Evolutionary conservation across 2,797 vertebrate species (phyloP).

Genomic region (Lacerta bilineata): DNA sequence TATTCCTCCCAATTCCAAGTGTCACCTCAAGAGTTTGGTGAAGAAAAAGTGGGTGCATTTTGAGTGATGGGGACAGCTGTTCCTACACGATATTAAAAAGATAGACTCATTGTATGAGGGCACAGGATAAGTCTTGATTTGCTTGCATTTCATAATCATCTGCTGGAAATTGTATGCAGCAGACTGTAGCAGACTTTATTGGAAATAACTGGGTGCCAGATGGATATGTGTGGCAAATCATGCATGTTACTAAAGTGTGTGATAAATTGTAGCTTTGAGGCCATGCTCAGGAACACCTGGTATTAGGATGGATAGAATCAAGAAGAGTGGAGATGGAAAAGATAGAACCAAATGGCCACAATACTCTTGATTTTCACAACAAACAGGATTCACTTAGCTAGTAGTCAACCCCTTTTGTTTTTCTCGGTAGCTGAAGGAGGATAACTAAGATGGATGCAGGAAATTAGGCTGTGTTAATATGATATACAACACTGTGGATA

Average conservation of each 20-base stretch:
- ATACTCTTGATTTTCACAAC: neutral
- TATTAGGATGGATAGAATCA: constrained; percentile 26
- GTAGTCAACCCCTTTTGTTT: neutral
- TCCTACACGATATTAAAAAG: constrained; percentile 19
- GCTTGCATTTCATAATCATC: constrained; percentile 65
- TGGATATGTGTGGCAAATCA: constrained; percentile 38
- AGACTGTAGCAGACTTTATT: constrained; percentile 60
- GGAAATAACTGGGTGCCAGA: constrained; percentile 26
- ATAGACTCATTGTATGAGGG: constrained; percentile 52
- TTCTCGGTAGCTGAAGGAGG: neutral
- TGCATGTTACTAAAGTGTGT: constrained; percentile 3
- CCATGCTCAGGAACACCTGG: constrained; percentile 42
- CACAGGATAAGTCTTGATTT: constrained; percentile 68
- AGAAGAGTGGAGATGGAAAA: neutral
- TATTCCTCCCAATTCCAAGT: neutral
- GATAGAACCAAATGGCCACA: neutral
- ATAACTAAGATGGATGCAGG: neutral
- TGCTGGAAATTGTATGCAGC: constrained; percentile 63
- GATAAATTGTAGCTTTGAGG: constrained; percentile 26
- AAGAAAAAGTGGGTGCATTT: neutral
- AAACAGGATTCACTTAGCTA: neutral
- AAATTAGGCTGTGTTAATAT: constrained; percentile 5
- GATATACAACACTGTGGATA: neutral
- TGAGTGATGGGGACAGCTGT: constrained; percentile 23
- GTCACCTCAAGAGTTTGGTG: neutral